Base-by-base conservation (phyloP, 2,797 vertebrate species). In the Smutsia gigantea region DNA sequence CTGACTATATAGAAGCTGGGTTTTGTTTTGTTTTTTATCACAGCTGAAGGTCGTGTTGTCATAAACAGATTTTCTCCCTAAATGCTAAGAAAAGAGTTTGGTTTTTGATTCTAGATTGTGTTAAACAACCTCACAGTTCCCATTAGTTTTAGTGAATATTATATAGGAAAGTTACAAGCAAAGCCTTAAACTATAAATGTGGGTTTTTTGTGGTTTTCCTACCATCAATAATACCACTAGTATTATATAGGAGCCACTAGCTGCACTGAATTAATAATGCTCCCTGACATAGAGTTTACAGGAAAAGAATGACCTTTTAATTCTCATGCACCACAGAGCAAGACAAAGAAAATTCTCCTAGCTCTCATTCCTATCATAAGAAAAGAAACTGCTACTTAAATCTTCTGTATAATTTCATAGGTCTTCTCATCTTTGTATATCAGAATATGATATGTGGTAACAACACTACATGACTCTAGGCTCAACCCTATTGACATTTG, bases 51-150 rank as follows among this genome's bases (percentile, higher is more conserved):
- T 19, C 31, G 37, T 69, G 18, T n/a, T 82, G 3, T 82, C 59
- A 78, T 57, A 68, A 92, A 90, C 31, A 57, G 25, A 84, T 37
- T 55, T 34, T 78, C 68, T 92, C 46, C 19, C 15, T 69, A 25
- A 82, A 83, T 66, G 8, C 23, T 88, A 84, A 90, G 27, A 86
- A 92, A 75, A 8, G 17, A 83, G 17, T 74, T 81, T 55, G 49
- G 11, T 57, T 92, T 85, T 90, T 27, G 39, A 93, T 89, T 92
- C 53, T 63, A 93, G 34, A 82, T 9, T 87, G 55, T 64, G 19
- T 77, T 93, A 94, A 83, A 77, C 84, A 92, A 68, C 31, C 27
- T 86, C 64, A 94, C 25, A 93, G 59, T 79, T 96, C 34, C 14
- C 27, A 18, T 34, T n/a, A 13, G 2, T 23, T 27, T 68, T 94